Base-by-base conservation (phyloP, 2,888 invertebrate species). In the Perizoma flavofasciatum region DNA sequence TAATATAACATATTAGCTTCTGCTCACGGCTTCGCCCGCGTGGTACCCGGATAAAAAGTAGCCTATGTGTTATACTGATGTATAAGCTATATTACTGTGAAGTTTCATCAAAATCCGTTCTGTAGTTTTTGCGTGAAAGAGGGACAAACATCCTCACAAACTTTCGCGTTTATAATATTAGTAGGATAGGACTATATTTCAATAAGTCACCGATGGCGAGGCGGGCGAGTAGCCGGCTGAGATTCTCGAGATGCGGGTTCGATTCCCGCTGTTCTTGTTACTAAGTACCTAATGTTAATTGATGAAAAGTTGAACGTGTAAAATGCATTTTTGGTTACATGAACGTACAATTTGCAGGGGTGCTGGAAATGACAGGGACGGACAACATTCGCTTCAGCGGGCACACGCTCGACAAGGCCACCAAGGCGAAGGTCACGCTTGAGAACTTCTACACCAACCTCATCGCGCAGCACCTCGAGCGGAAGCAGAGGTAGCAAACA, bases 371-470 rank as follows among this genome's bases (percentile, higher is more conserved):
- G 96, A 95, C 96, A 88, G 95, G 96, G 83, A 95, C 96, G 85
- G 96, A 96, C 89, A 96, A 94, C 82, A 96, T 98, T 90, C 96
- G 97, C 92, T 98, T 98, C 93, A 98, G 97, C 94, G 98, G 97
- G 83, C 98, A 98, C 92, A 99, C 99, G 82, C 94, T 97, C 91
- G 99, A 99, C 94, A 99, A 99, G 93, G 99, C 98, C 77, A 98
- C 98, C 85, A 98, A 99, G 92, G 99, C 99, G 76, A 99, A 99
- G 94, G 97, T 99, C 85, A 98, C 99, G 63, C 93, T 99, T 84
- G 99, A 99, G 93, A 99, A 99, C 92, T 99, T 99, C 93, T 99
- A 99, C 92, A 98, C 97, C 89, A 99, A 99, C 93, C 95, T 99
- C 83, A 97, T 99, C 85, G 96, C 97, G 75, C 99, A 99, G 90